Base-by-base conservation (phyloP, 2,113 vertebrate species). In the Prolemur simus region DNA sequence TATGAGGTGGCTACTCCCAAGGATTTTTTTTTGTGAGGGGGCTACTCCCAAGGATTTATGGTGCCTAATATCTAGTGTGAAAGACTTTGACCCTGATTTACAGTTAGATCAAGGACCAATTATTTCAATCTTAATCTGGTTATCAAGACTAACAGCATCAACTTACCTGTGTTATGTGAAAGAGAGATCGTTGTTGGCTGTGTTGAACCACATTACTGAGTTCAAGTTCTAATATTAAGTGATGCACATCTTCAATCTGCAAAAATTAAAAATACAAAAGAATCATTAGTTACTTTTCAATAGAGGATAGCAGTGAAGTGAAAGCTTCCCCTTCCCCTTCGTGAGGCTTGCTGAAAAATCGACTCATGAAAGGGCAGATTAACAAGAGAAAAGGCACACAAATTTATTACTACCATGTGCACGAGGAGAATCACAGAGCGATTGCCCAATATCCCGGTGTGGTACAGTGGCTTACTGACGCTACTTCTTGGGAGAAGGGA, bases 181-280 rank as follows among this genome's bases (percentile, higher is more conserved):
- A 37, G 0, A 49, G 42, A 73, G 73, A 14, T 12, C 92, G 54
- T 7, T 34, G 32, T 0, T 69, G 15, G 4, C 74, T 83, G 0
- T 66, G 42, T 77, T 1, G 8, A 89, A 89, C n/a, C 18, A 39
- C 2, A 37, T 87, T 89, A 56, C 0, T 13, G 58, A 47, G 4
- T 27, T 49, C 4, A 89, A 52, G 2, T 74, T 88, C 49, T 58
- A 0, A 4, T 52, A 2, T 2, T 82, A 66, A 76, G 4, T 82
- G 17, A 5, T 68, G 0, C 0, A 39, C 12, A 0, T 73, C n/a
- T 91, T 34, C 25, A 37, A 2, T 5, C 12, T 85, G 8, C 10
- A 89, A 42, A 78, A 52, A 39, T 52, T 54, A 21, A 39, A 78
- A 17, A 85, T 9, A 0, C 10, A 89, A 0, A 1, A 2, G 52